Conservation (phyloP, 2,888 invertebrate genomes). For the Buathra laborator region DNA sequence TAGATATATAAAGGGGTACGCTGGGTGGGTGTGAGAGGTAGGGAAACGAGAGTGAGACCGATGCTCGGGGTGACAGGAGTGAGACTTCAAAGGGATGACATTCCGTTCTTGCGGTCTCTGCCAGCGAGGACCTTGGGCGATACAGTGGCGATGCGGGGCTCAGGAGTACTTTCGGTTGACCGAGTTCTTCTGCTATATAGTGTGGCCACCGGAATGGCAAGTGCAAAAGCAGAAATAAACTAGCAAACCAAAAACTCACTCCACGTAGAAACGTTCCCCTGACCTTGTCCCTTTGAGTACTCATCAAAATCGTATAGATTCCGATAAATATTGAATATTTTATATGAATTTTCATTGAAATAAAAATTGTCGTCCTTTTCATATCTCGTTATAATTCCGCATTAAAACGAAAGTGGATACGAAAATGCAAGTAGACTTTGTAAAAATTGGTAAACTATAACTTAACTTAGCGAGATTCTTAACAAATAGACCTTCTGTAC, state of each 20-base stretch:
- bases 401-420: neutral
- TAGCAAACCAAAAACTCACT: neutral
- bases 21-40: conserved; percentile 14
- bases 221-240: conserved; percentile 17
- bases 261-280: conserved; percentile 12
- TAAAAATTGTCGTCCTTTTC: neutral
- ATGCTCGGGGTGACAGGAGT: conserved; percentile 51
- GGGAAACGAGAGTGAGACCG: conserved; percentile 35
- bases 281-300: conserved; percentile 22
- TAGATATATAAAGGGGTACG: conserved; percentile 35
- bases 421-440: neutral
- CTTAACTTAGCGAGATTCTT: neutral
- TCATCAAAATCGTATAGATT: conserved; percentile 25
- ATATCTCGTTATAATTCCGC: neutral
- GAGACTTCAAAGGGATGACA: conserved; percentile 65
- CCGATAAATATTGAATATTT: neutral
- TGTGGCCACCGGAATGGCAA: conserved; percentile 30
- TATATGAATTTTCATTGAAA: neutral
- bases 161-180: conserved; percentile 34
- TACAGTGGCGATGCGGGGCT: conserved; percentile 34
- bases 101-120: conserved; percentile 45
- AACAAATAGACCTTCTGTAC: neutral
- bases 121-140: conserved; percentile 42
- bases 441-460: neutral
- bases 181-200: conserved; percentile 36